Base-by-base conservation (phyloP, 2,888 invertebrate genomes). In the Lutraria lutraria region DNA sequence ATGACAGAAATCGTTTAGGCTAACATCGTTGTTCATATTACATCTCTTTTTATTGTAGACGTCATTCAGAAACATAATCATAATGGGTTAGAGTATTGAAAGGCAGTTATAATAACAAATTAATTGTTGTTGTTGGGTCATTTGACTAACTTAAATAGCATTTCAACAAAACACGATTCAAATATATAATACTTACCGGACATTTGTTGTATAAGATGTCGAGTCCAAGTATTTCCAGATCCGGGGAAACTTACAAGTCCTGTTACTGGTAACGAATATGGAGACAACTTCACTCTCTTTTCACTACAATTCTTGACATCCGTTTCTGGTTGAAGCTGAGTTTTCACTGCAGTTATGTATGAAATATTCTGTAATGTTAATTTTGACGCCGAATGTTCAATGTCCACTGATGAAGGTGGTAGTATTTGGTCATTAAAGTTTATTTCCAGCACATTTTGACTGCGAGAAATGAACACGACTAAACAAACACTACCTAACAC, bases 171-270 rank as follows among this genome's bases (percentile, higher is more conserved):
- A 43, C 8, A 43, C 43, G 8, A 43, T 2, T 43, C 43, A 43
- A 43, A 8, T 10, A 29, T 1, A 29, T 25, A 21, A 43, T 52
- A 6, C 34, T 72, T 72, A 87, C 87, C 87, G 82, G 87, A 82
- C 82, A 87, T 87, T 31, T 87, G 87, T 31, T 87, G 87, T 76
- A 87, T 72, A 4, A 87, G 63, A 54, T 87, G 87, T 19, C 87
- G 72, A 8, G 76, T 72, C 87, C 87, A 87, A 4, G 87, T 87
- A 54, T 82, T 87, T 76, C 87, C 87, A 29, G 87, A 82, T 21
- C 87, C 87, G 3, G 87, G 87, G 52, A 83, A 87, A 31, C 87
- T 87, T 29, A 56, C 82, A 12, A 87, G 83, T 31, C 82, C 87
- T 31, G 87, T 81, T 6, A 82, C 29, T 19, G 87, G 82, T 56